Base-by-base conservation (phyloP, 2,888 invertebrate genomes). In the Heterodera filipjevi region DNA sequence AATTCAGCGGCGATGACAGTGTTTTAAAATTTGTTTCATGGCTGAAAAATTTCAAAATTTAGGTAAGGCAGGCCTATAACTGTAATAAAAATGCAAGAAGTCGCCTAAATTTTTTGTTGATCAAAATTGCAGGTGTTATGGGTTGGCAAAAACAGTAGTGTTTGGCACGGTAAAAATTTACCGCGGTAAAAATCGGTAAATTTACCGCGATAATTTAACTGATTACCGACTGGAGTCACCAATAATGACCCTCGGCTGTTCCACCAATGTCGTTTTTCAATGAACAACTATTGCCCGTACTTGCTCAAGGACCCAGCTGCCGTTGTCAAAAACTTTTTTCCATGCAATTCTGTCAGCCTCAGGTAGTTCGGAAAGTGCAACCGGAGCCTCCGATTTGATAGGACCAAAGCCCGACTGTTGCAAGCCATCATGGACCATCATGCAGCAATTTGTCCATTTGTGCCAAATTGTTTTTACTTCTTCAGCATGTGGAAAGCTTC, bases 191-290 rank as follows among this genome's bases (percentile, higher is more conserved):
- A n/a, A n/a, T n/a, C n/a, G n/a, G n/a, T n/a, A n/a, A n/a, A n/a
- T n/a, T n/a, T n/a, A n/a, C n/a, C n/a, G n/a, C n/a, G n/a, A n/a
- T n/a, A n/a, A n/a, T n/a, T n/a, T n/a, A n/a, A n/a, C n/a, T n/a
- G n/a, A n/a, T n/a, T n/a, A n/a, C n/a, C n/a, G n/a, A n/a, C n/a
- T 16, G 30, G 66, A 66, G 32, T 73, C 73, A 19, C 73, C 73
- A 2, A 73, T 16, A 6, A 73, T 22, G 22, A 73, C 73, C 33
- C 44, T 8, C n/a, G 53, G 22, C 32, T 35, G 30, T 32, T 35
- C 30, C n/a, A 73, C 44, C 27, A 73, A 44, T 3, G 33, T 35
- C n/a, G 27, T 35, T 6, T 33, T 64, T 39, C n/a, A 16, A 39
- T 73, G 73, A 3, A 73, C 44, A 1, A 39, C 14, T 2, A 10